Evolutionary conservation across 2,113 vertebrate species (phyloP).

Genomic region (Oceanodroma tethys): DNA sequence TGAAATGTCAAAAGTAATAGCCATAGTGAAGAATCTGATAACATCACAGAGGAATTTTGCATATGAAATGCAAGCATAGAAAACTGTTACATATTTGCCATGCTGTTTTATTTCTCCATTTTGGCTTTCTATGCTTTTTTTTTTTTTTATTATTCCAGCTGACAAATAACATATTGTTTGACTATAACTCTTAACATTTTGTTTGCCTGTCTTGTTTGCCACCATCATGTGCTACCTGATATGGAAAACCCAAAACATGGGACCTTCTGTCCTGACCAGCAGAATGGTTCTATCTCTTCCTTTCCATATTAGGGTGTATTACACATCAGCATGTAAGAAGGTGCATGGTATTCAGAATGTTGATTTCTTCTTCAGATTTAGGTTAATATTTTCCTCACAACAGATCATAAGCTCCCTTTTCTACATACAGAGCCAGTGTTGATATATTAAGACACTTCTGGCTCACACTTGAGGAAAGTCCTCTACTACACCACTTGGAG

Average conservation of each 20-base stretch:
- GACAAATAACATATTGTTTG: background rate
- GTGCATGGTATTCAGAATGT: background rate
- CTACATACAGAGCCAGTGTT: background rate
- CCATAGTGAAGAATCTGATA: background rate
- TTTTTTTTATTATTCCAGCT: background rate
- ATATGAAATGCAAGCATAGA: background rate
- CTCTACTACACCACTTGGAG: background rate
- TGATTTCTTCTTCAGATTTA: background rate
- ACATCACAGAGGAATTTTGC: background rate
- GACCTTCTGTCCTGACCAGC: background rate
- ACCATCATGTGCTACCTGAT: too few relatives aligned
- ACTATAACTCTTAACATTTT: background rate
- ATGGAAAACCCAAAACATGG: rapidly evolving
- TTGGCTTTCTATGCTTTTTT: background rate
- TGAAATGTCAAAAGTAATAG: background rate
- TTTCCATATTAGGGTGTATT: background rate
- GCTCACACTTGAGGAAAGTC: background rate
- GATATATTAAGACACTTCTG: background rate
- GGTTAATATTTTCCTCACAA: background rate
- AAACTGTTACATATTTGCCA: background rate
- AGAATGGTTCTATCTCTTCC: background rate
- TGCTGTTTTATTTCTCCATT: background rate
- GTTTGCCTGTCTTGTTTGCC: background rate
- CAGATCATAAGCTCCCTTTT: background rate
- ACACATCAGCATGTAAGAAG: background rate